Conservation (phyloP, 2,113 vertebrate species). For the Myiagra hebetior region DNA sequence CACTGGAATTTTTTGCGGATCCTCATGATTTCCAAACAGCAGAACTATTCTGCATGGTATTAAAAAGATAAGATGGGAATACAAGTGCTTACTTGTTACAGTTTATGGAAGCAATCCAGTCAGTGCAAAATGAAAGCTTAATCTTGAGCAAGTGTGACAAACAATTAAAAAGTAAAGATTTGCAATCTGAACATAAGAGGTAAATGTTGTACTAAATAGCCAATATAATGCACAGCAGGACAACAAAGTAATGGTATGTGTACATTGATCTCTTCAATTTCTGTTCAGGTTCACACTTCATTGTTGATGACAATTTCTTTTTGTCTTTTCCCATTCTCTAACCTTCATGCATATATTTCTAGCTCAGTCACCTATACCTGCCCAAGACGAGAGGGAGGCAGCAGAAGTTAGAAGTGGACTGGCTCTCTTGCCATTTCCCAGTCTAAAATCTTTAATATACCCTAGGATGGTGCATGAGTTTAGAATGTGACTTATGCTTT, state of each 20-base stretch:
- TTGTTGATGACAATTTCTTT: background rate
- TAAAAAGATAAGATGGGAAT: background rate
- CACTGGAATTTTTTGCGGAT: background rate
- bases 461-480: background rate
- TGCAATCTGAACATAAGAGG: background rate
- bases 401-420: background rate
- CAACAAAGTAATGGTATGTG: background rate
- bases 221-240: background rate
- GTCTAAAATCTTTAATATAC: background rate
- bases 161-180: background rate
- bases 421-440: background rate
- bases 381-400: background rate
- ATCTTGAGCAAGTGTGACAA: background rate
- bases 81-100: background rate
- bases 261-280: background rate
- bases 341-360: background rate
- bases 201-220: background rate
- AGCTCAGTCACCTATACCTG: background rate
- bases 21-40: background rate
- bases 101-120: background rate
- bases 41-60: background rate
- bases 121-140: background rate
- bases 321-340: background rate
- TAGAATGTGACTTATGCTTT: background rate
- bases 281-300: background rate